These are phyloP conservation scores for Orchestia grillus DNA, from an alignment of 1,140 invertebrate species.

Conservation along the genomic window DNA sequence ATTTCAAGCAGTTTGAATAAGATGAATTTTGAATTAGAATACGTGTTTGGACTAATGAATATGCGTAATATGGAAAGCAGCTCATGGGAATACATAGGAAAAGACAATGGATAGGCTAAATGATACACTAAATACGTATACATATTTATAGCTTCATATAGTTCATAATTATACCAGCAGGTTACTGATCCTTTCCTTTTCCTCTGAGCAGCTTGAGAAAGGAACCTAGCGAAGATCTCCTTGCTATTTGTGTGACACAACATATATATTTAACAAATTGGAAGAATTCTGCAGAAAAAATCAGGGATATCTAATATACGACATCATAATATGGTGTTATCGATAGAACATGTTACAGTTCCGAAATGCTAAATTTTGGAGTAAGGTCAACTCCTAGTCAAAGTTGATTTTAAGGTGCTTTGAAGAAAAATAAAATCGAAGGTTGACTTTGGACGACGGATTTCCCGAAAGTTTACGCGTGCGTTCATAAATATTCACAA, in stretches of 20 bases:
- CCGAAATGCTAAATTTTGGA: neutral
- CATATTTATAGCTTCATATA: neutral
- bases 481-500: neutral
- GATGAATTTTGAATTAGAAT: no score
- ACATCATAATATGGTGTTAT: neutral
- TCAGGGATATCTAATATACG: neutral
- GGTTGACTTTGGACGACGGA: neutral
- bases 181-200: no score
- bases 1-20: neutral
- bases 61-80: neutral
- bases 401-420: neutral
- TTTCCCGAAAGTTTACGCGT: neutral
- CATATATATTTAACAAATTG: no score
- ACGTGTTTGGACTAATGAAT: neutral
- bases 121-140: no score
- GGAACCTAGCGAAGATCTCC: no score
- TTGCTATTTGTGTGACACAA: no score
- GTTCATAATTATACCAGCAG: neutral
- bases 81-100: neutral
- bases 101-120: neutral
- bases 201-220: no score
- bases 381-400: neutral
- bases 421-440: neutral
- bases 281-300: neutral
- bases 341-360: neutral